Conservation (phyloP, 2,888 invertebrate genomes). For the Lasioglossum oenotherae region DNA sequence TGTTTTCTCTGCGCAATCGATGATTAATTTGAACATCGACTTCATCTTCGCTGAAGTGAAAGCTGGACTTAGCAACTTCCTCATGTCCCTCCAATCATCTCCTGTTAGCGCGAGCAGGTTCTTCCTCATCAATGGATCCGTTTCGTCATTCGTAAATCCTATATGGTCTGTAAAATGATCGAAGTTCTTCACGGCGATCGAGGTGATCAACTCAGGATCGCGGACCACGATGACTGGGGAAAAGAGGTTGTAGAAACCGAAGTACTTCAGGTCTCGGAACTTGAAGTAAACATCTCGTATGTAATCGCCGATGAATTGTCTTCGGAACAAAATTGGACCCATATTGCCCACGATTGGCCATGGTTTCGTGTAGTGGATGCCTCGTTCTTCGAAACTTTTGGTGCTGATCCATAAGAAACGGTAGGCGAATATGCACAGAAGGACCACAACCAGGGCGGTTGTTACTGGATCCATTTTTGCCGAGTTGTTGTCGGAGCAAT, state of each 20-base stretch:
- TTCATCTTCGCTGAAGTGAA: slow-evolving; percentile 87
- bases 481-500: not conserved
- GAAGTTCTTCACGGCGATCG: slow-evolving; percentile 70
- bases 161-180: slow-evolving; percentile 64
- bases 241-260: slow-evolving; percentile 70
- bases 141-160: not conserved
- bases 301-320: slow-evolving; percentile 30
- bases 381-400: slow-evolving; percentile 53
- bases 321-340: slow-evolving; percentile 44
- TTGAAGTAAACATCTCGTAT: slow-evolving; percentile 48
- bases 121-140: slow-evolving; percentile 67
- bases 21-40: slow-evolving; percentile 85
- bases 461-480: not conserved
- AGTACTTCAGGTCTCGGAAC: slow-evolving; percentile 63
- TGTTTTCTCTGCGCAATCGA: slow-evolving; percentile 77
- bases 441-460: not conserved
- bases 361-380: slow-evolving; percentile 56
- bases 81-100: slow-evolving; percentile 85
- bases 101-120: slow-evolving; percentile 76
- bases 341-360: slow-evolving; percentile 68
- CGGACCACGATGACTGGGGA: slow-evolving; percentile 66
- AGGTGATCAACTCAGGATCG: slow-evolving; percentile 71
- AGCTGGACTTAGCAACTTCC: slow-evolving; percentile 85
- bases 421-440: slow-evolving; percentile 11
- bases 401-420: not conserved